Evolutionary conservation across 2,888 invertebrate genomes (phyloP), one percentile per base, ranked within the genome.

Genomic region (Bombylius discolor): DNA sequence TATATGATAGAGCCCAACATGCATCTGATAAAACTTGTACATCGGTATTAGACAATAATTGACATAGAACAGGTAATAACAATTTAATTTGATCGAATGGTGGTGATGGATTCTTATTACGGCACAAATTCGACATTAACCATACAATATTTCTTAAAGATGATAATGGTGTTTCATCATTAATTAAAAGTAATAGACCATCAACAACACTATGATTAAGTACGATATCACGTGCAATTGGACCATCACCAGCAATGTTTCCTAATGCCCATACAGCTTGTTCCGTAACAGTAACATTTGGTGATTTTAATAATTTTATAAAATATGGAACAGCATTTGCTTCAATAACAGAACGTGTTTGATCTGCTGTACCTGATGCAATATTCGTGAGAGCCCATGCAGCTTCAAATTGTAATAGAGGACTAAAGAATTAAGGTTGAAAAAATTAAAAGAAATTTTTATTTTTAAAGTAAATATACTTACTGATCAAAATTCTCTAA

Each of bases 191-290:
- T 50, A 90, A 68, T 14, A 96, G 73, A 6, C 85, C 82, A 1
- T 83, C 80, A 63, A 96, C 76, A 34, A 88, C 84, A 14, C 85
- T 85, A 58, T 79, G 73, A 0, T 72, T 69, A 8, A 98, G 81
- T 49, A 96, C 91, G 56, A 82, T 74, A 74, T 98, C 96, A 49
- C 98, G 78, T 0, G 90, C 80, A 13, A 73, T 75, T 0, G 90
- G 80, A 0, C 91, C 89, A 71, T 92, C 91, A 44, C 97, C 96
- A 9, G 96, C 95, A 64, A 98, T 93, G 75, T 99, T 99, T 61
- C 95, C 94, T n/a, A 96, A 77, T 0, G 97, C 97, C 98, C 91
- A 97, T 0, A 95, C 90, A n/a, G 92, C 86, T 72, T 96, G 95
- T 68, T 96, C 95, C 1, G 89, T 86, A 2, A 89, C 84, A 62